Base-by-base conservation (phyloP, 2,888 invertebrate species). In the Melipona bicolor region DNA sequence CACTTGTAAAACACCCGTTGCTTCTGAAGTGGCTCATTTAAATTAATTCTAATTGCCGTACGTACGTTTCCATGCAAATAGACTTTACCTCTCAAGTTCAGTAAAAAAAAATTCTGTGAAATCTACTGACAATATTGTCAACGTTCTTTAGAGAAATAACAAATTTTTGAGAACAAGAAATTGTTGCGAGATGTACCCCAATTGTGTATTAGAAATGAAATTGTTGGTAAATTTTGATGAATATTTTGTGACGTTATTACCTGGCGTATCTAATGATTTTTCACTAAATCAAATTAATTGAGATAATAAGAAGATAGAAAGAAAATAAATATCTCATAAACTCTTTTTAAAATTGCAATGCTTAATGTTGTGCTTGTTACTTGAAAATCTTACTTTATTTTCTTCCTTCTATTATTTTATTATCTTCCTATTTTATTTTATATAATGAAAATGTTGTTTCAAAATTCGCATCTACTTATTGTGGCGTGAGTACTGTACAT, bases 1-100 rank as follows among this genome's bases (percentile, higher is more conserved):
- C 82, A 77, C 85, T 85, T 82, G 77, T 77, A 82, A 81, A 85
- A 64, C 82, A 79, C 62, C 69, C 79, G 78, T 82, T 77, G 70
- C 56, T 56, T 79, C 62, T 68, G 64, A 79, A 81, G 75, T 71
- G 85, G 75, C 79, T 73, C 85, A 67, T 67, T 79, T 70, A 79
- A 78, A 86, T 86, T 86, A 85, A 79, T 82, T 82, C 79, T 79
- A 77, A 86, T 68, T 81, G 43, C 43, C 61, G 65, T 61, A 21
- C 17, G 62, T 36, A 50, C 27, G 72, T 36, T 17, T 52, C 65
- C 67, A 43, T 77, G 24, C 49, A 74, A 77, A 79, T 71, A 56
- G 50, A 49, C 17, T 27, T 70, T 32, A 64, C 17, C 52, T 49
- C 27, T 5, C 21, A 36, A 43, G 54, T 21, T 61, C 61, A 54